Evolutionary conservation across 2,888 invertebrate species (phyloP), one percentile per base, ranked within the genome.

Genomic region (Drosophila fulvimacula): DNA sequence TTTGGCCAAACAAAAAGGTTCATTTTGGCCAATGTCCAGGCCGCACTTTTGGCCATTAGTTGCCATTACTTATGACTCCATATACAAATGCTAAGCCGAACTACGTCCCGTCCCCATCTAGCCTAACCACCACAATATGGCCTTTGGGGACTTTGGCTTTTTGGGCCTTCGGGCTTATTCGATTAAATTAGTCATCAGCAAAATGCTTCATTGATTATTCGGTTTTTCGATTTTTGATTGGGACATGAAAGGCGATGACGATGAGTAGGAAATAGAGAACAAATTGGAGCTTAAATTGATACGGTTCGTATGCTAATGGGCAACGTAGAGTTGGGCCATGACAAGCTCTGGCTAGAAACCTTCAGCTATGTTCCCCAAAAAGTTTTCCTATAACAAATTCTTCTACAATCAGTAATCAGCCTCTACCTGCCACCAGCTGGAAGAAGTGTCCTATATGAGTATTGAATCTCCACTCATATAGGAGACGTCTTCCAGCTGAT

Each of bases 1-100:
- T 84, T 89, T 86, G 77, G 49, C 75, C 73, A 69, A 48, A 77
- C 68, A 65, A 76, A 73, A 76, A 65, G 74, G 68, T 52, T 68
- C 44, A 3, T 17, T 48, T 34, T 17, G 48, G 19, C 55, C 59
- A 49, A 27, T 44, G 59, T 63, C 63, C 65, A 24, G 46, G 42
- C 57, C 53, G 53, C 66, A 30, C 46, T 48, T 48, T 76, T 66
- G 58, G 63, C 61, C 73, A 69, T 68, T 78, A 67, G 76, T 62
- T 74, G 61, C 51, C 79, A 80, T 80, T 82, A 79, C 73, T 79
- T 79, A 61, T 53, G 39, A 44, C 39, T 32, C 32, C 48, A 51
- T 38, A 46, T 21, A 30, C 53, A 53, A 56, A 48, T 32, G n/a
- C n/a, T 11, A 15, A 38, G 49, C 27, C 27, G 24, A 4, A 5